These are phyloP conservation scores for Hymenochirus boettgeri DNA, from an alignment of 2,113 vertebrate genomes.

Conservation along the genomic window DNA sequence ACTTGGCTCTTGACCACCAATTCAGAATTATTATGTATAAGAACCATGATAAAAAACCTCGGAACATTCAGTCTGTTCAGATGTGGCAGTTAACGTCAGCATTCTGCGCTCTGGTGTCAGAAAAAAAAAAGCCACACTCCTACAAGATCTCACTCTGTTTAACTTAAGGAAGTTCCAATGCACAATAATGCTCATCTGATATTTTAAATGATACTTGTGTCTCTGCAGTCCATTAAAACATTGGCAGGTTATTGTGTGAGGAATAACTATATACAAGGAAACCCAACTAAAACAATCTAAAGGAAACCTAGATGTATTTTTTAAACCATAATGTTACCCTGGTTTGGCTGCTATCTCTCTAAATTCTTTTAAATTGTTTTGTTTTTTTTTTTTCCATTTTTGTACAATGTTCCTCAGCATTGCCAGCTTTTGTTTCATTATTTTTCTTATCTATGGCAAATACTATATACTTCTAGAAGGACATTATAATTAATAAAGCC, in stretches of 20 bases:
- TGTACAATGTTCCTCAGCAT: slow-evolving; percentile 13
- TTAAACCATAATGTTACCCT: slow-evolving; percentile 44
- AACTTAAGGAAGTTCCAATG: slow-evolving; percentile 47
- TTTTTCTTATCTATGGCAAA: no score
- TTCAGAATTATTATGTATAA: slow-evolving; percentile 44
- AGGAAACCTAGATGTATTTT: slow-evolving; percentile 51
- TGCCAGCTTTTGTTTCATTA: no score
- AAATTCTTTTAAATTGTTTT: slow-evolving; percentile 36
- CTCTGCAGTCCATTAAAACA: slow-evolving; percentile 48
- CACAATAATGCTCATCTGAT: slow-evolving; percentile 42
- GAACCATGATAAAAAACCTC: slow-evolving; percentile 46
- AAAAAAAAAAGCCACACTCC: slow-evolving; percentile 41
- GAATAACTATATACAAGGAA: slow-evolving; percentile 34
- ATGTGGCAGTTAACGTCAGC: slow-evolving; percentile 46
- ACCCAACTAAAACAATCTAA: slow-evolving; percentile 40
- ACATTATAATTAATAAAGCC: no score
- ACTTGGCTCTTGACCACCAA: no score
- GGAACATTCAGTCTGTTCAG: slow-evolving; percentile 48
- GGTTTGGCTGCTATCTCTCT: slow-evolving; percentile 39
- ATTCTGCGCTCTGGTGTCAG: slow-evolving; percentile 55
- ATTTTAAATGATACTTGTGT: slow-evolving; percentile 45
- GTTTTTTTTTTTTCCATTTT: slow-evolving; percentile 27
- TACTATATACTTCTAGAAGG: no score
- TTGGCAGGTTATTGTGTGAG: slow-evolving; percentile 46
- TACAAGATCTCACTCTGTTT: slow-evolving; percentile 48